Conservation (phyloP, 2,888 invertebrate species). For the Drosophila rellima region DNA sequence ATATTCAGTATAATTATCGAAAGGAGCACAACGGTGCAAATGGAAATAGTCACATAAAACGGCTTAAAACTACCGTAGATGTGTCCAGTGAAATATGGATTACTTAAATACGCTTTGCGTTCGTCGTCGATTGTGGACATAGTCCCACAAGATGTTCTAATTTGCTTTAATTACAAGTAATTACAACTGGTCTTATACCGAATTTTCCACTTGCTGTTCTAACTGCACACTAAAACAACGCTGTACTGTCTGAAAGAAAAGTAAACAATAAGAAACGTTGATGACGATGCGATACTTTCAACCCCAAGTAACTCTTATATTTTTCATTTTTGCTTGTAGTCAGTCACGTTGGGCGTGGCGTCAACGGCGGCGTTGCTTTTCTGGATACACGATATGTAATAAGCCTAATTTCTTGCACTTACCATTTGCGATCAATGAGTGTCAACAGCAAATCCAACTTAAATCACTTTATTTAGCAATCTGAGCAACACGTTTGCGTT, state of each 20-base stretch:
- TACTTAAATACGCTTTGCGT: conserved; percentile 88
- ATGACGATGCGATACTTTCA: conserved; percentile 26
- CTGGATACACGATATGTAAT: background rate
- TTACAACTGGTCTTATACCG: conserved; percentile 35
- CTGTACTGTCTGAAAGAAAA: conserved; percentile 46
- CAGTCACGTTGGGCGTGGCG: conserved; percentile 68
- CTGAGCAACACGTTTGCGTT: background rate
- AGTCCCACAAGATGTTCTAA: conserved; percentile 63
- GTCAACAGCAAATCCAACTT: conserved; percentile 15
- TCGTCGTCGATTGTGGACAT: conserved; percentile 90
- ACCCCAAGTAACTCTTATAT: conserved; percentile 30
- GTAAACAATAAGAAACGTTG: conserved; percentile 39
- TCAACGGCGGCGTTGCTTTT: conserved; percentile 35
- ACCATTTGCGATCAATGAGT: conserved; percentile 62
- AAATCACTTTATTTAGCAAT: conserved; percentile 37
- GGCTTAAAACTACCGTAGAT: conserved; percentile 92
- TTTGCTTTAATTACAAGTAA: conserved; percentile 34
- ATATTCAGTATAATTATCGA: conserved; percentile 91
- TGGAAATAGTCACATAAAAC: conserved; percentile 93
- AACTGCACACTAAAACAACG: conserved; percentile 31
- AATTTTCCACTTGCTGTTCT: conserved; percentile 32
- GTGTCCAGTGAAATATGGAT: conserved; percentile 88
- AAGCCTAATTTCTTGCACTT: conserved; percentile 26
- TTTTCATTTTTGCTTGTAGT: conserved; percentile 8
- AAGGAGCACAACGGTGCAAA: conserved; percentile 91